These are phyloP conservation scores for Aleiodes testaceus DNA, from an alignment of 2,888 invertebrate genomes.

Conservation along the genomic window DNA sequence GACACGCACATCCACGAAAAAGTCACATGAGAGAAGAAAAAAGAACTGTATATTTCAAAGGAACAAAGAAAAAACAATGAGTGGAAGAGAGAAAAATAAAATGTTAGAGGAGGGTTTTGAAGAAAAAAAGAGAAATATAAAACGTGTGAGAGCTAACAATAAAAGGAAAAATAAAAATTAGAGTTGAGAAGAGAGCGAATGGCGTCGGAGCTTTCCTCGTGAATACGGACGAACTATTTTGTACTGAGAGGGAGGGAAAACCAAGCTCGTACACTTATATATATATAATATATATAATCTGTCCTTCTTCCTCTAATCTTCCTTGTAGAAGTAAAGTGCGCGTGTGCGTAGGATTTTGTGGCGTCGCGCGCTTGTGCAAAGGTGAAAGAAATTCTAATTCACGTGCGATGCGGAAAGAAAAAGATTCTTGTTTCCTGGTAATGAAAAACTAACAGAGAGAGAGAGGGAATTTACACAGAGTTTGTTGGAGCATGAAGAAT, in stretches of 20 bases:
- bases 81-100: neutral
- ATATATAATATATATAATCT: constrained; percentile 34
- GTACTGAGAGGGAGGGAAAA: constrained; percentile 37
- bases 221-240: constrained; percentile 50
- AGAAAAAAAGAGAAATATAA: constrained; percentile 2
- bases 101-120: neutral
- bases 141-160: constrained; percentile 9
- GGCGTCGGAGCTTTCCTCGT: constrained; percentile 50
- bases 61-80: constrained; percentile 12
- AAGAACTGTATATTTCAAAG: neutral
- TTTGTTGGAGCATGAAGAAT: too few relatives aligned
- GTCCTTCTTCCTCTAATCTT: constrained; percentile 32
- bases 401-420: constrained; percentile 19
- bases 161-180: constrained; percentile 12
- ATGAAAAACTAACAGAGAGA: too few relatives aligned
- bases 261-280: constrained; percentile 1
- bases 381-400: constrained; percentile 31
- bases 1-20: constrained; percentile 24
- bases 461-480: too few relatives aligned
- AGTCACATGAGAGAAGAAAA: neutral
- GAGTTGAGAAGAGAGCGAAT: constrained; percentile 25
- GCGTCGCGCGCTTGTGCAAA: constrained; percentile 41
- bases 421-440: too few relatives aligned
- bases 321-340: constrained; percentile 36
- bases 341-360: constrained; percentile 38